Percentiles rank a stretch among this genome's conserved stretches.
phyloP scores from a whole-genome alignment of 2,888 invertebrate genomes.

The Petrolisthes manimaculis region DNA sequence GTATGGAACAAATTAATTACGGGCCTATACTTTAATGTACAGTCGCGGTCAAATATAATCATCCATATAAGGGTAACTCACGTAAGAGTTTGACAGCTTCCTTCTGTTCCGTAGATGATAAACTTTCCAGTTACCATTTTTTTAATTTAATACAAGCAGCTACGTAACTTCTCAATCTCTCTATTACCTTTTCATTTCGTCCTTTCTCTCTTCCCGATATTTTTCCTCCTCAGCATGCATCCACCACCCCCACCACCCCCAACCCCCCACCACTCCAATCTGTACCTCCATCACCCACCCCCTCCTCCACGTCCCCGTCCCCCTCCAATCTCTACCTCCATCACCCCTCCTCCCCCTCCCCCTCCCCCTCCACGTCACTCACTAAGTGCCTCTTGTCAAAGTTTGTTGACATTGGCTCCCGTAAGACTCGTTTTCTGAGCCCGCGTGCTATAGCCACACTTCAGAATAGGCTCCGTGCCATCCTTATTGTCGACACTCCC shows the following conservation, averaged over 20 bases:
- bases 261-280: neutral
- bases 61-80: too few species aligned
- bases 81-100: too few species aligned
- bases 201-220: neutral
- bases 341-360: neutral
- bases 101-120: too few species aligned
- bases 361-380: neutral
- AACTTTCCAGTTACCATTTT: too few species aligned
- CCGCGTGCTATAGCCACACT: too few species aligned
- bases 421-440: conserved; percentile 4
- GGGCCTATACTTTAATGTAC: too few species aligned
- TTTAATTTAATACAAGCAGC: too few species aligned
- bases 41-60: too few species aligned
- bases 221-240: neutral
- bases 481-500: conserved; percentile 4
- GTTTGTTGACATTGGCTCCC: conserved; percentile 22
- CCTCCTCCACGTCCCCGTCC: neutral
- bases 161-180: too few species aligned
- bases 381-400: conserved; percentile 18
- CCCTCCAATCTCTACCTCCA: neutral
- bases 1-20: too few species aligned
- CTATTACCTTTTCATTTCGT: neutral
- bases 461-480: neutral
- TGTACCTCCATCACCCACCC: neutral
- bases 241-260: neutral